Evolutionary conservation across 1,140 invertebrate genomes (phyloP), one percentile per base, ranked within the genome.

Genomic region (Metopolophium dirhodum): DNA sequence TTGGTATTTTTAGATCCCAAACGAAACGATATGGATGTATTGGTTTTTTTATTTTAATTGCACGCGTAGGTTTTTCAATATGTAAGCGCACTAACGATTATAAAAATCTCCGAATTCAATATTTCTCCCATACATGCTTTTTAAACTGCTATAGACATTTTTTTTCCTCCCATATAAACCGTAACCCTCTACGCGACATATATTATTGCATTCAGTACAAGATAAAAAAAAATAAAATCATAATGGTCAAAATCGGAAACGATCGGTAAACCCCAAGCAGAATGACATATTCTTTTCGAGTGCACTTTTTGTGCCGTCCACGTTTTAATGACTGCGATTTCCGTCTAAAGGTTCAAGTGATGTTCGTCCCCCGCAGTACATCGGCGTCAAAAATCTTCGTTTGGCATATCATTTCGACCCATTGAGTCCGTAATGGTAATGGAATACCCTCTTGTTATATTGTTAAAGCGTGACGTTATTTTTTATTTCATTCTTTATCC

Each of bases 331-430:
- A 93, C 49, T 51, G 51, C 49, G 77, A 51, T 45, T 86, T 45
- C 82, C 91, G 91, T 41, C 91, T 41, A 57, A 23, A 54, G 23
- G 45, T 93, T 93, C 77, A 45, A 86, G 49, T 93, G 91, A 92
- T 83, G 49, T 82, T 77, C 77, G 23, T 82, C 91, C 51, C 45
- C 37, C 1, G 47, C 37, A 54, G 37, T 30, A 57, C 49, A 57
- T 57, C 49, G 91, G 91, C 91, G 91, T 93, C 91, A 93, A 93
- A 93, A 93, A 93, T 93, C 91, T 51, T 93, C 49, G 37, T 83
- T 54, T 11, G 49, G 82, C n/a, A 22, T 77, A 92, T 85, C 91
- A 57, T 86, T 93, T 47, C 91, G 82, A 86, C 23, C 91, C 91
- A 93, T 93, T 93, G 91, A 93, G 26, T n/a, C 23, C 23, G 51